Conservation (phyloP, 2,888 invertebrate species). For the Alviniconcha strummeri region DNA sequence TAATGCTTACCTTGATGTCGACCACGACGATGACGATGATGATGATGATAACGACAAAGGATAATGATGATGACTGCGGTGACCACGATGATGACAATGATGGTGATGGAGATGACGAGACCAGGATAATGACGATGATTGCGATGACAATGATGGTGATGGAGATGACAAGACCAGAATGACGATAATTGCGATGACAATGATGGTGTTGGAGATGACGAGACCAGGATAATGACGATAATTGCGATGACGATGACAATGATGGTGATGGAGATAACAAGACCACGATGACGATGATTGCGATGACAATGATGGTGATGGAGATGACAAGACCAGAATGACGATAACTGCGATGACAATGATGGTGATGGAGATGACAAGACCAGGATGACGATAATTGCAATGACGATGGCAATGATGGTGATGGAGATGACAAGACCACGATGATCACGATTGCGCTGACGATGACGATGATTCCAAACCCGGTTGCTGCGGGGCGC, state of each 20-base stretch:
- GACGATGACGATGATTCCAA: slow-evolving; percentile 1
- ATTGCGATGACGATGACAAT: slow-evolving; percentile 1
- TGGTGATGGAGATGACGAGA: slow-evolving; percentile 9
- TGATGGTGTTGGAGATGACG: slow-evolving; percentile 3
- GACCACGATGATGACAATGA: slow-evolving; percentile 9
- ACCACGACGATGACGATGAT: no score
- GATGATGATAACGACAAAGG: not conserved
- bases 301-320: slow-evolving; percentile 12
- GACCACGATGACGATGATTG: not conserved
- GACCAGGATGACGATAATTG: not conserved
- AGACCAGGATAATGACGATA: not conserved
- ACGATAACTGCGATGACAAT: not conserved
- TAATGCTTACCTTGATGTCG: not conserved
- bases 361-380: not conserved
- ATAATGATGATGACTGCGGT: not conserved
- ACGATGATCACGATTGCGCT: not conserved
- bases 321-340: not conserved
- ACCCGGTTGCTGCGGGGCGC: not conserved
- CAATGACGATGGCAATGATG: not conserved
- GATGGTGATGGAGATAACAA: not conserved
- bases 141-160: not conserved
- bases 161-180: not conserved
- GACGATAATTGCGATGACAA: not conserved
- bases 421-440: not conserved
- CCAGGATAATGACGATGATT: not conserved